phyloP scores from a whole-genome alignment of 2,113 vertebrate species.

The Ardeotis arabs region DNA sequence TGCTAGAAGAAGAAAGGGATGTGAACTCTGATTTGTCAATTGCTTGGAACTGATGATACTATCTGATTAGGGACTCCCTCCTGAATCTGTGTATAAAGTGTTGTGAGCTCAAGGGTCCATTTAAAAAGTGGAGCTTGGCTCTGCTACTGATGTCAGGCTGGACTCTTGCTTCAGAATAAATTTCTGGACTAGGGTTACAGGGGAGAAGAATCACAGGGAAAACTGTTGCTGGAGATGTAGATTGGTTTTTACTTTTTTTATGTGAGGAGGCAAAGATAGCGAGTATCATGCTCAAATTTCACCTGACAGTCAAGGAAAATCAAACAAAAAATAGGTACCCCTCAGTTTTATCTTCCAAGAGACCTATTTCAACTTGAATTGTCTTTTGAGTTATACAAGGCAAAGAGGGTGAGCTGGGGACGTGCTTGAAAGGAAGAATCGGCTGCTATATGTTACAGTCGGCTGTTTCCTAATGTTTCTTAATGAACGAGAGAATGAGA shows the following conservation, averaged over 20 bases:
- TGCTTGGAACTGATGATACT: background rate
- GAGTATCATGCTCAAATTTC: background rate
- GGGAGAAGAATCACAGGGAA: background rate
- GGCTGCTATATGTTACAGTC: background rate
- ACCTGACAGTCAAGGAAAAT: background rate
- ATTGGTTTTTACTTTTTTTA: background rate
- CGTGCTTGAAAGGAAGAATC: conserved; percentile 1
- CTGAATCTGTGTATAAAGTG: background rate
- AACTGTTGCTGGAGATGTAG: background rate
- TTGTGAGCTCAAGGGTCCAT: background rate
- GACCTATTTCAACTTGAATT: background rate
- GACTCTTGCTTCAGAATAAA: background rate
- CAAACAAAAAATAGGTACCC: background rate
- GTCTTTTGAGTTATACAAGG: conserved; percentile 24
- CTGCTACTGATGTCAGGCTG: background rate
- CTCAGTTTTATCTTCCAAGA: conserved; percentile 5
- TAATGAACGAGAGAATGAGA: conserved; percentile 48
- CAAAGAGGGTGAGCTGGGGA: conserved; percentile 20
- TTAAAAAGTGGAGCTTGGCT: background rate
- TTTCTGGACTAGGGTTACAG: background rate
- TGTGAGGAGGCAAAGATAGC: background rate
- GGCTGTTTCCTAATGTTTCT: conserved; percentile 28
- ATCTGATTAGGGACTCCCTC: background rate
- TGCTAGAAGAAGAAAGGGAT: background rate
- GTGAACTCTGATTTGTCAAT: background rate